Percentiles rank a stretch among this genome's conserved stretches.
phyloP scores from a whole-genome alignment of 2,113 vertebrate species.

The Grantiella picta region DNA sequence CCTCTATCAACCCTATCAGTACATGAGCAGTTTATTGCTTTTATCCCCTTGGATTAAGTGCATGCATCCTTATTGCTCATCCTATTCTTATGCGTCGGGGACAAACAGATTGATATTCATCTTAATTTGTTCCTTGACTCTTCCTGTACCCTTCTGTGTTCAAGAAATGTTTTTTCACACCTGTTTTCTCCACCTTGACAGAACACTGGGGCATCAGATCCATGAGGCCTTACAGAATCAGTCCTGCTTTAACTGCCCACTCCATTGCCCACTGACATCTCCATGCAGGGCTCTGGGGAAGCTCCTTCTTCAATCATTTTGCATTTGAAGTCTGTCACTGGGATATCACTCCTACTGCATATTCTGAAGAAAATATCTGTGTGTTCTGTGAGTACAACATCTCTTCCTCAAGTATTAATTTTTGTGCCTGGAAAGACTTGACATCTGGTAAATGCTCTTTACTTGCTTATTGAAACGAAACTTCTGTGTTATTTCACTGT shows the following conservation, averaged over 20 bases:
- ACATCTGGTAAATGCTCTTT: background rate
- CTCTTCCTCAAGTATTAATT: background rate
- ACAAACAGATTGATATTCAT: background rate
- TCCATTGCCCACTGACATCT: background rate
- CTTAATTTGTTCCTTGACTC: background rate
- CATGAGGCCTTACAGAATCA: background rate
- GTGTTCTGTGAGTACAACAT: background rate
- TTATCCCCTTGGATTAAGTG: background rate
- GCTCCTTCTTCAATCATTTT: background rate
- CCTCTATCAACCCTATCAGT: background rate
- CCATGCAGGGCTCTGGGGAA: accelerated
- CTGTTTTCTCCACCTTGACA: background rate
- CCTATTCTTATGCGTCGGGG: background rate
- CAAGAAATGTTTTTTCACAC: background rate
- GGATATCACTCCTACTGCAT: background rate
- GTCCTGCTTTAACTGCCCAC: background rate
- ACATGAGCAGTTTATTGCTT: background rate
- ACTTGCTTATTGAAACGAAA: background rate
- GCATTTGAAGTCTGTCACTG: background rate
- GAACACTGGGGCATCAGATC: background rate
- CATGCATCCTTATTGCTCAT: background rate
- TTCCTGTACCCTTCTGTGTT: background rate
- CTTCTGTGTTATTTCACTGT: background rate
- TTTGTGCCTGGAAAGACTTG: background rate
- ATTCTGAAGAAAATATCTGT: background rate